Percentiles rank a stretch among this genome's conserved stretches.
Evolutionary conservation across 2,797 vertebrate species (phyloP).

Genomic region (Coccyzus lansbergi): DNA sequence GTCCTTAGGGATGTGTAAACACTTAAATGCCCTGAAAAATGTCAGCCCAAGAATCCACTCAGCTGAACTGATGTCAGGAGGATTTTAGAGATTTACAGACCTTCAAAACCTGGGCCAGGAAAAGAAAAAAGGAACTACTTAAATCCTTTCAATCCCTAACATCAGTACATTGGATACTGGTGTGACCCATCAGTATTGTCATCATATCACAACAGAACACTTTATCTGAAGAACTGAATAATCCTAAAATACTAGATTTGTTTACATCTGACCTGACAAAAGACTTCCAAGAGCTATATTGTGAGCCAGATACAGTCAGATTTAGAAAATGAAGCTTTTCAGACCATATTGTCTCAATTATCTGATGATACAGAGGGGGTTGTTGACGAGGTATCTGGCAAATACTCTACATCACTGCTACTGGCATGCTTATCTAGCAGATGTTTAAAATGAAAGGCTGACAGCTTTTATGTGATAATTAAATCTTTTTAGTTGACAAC

Average conservation of each 20-base stretch:
- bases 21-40: neutral
- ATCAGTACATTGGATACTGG: neutral
- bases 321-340: constrained; percentile 24
- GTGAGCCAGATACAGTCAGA: neutral
- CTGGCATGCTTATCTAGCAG: constrained; percentile 63
- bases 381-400: constrained; percentile 70
- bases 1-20: neutral
- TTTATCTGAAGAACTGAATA: neutral
- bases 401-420: constrained; percentile 30
- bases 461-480: constrained; percentile 74
- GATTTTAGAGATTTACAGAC: neutral
- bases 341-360: constrained; percentile 30
- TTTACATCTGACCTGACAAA: neutral
- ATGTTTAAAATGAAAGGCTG: constrained; percentile 74
- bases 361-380: constrained; percentile 17
- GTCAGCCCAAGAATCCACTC: neutral
- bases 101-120: neutral
- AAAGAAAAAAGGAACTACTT: neutral
- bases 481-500: constrained; percentile 72
- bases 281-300: neutral
- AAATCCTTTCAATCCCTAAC: neutral
- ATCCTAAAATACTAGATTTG: neutral
- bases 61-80: neutral
- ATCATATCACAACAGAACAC: fast-evolving
- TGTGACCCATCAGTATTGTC: neutral